phyloP scores from a whole-genome alignment of 1,140 invertebrate genomes.

The Hypothenemus hampei region DNA sequence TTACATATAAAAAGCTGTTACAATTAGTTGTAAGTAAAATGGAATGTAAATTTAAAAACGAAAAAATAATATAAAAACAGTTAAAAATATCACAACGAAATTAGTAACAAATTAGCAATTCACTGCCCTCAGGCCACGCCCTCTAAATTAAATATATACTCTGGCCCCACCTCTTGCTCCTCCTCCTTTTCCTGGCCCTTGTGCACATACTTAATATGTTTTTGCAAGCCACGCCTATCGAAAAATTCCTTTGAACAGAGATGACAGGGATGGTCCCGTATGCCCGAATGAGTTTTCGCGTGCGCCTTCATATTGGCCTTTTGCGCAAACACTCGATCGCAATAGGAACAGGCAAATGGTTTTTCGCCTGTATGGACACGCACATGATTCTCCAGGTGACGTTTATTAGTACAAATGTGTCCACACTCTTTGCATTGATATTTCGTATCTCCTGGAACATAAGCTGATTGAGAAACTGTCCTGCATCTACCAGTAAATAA shows the following conservation, averaged over 20 bases:
- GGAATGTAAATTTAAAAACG: too few species aligned
- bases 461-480: background rate
- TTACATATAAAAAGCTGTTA: too few species aligned
- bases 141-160: too few species aligned
- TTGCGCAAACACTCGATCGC: conserved; percentile 52
- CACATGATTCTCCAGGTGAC: conserved; percentile 22
- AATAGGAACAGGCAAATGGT: conserved; percentile 54
- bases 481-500: background rate
- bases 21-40: too few species aligned
- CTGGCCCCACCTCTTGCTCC: too few species aligned
- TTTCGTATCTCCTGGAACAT: conserved; percentile 19
- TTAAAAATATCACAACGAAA: too few species aligned
- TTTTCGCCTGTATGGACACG: conserved; percentile 57
- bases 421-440: conserved; percentile 25
- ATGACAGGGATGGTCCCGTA: conserved; percentile 46
- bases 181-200: conserved; percentile 3
- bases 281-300: conserved; percentile 44
- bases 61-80: too few species aligned
- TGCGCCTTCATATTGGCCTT: conserved; percentile 58
- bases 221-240: conserved; percentile 11
- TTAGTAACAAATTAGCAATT: too few species aligned
- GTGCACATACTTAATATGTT: too few species aligned
- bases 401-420: conserved; percentile 19
- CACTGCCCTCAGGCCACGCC: too few species aligned
- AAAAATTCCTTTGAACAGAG: conserved; percentile 47